A percentile compares a stretch with the other conserved stretches of the same genome.
These are phyloP conservation scores for Psilopsiagon aymara DNA, from an alignment of 2,113 vertebrate species.

Conservation along the genomic window DNA sequence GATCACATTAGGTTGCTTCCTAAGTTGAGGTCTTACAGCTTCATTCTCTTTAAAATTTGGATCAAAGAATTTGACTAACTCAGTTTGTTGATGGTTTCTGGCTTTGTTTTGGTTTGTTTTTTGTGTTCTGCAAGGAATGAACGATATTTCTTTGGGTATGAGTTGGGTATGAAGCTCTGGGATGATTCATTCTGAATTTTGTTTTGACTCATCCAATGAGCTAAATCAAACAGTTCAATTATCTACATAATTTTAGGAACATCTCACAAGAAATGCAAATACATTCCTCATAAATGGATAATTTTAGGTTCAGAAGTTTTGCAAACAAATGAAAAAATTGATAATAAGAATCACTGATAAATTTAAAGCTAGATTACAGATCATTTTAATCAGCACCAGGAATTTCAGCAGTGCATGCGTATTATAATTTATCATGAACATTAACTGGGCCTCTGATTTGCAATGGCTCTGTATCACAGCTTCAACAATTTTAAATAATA, in stretches of 20 bases:
- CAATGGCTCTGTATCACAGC: background rate
- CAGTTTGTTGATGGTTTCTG: background rate
- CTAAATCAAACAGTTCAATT: background rate
- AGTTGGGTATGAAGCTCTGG: background rate
- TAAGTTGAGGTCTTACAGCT: background rate
- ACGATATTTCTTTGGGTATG: slow-evolving; percentile 19
- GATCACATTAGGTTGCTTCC: background rate
- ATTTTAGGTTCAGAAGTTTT: background rate
- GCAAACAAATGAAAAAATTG: background rate
- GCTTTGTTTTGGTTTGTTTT: background rate
- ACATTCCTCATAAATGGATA: background rate
- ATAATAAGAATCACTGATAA: background rate
- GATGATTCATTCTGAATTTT: background rate
- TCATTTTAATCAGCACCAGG: background rate
- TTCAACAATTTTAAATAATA: background rate
- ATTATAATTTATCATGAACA: background rate
- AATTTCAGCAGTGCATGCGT: background rate
- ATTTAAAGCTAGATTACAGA: background rate
- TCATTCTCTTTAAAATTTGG: background rate
- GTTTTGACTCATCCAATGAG: background rate
- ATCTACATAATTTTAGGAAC: background rate
- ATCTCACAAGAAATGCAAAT: background rate
- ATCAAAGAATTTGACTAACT: background rate
- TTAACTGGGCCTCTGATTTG: background rate
- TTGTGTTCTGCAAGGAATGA: background rate